Percentiles rank a stretch among this genome's conserved stretches.
These are phyloP conservation scores for Drosophila monieri DNA, from an alignment of 2,888 invertebrate species.

Conservation along the genomic window DNA sequence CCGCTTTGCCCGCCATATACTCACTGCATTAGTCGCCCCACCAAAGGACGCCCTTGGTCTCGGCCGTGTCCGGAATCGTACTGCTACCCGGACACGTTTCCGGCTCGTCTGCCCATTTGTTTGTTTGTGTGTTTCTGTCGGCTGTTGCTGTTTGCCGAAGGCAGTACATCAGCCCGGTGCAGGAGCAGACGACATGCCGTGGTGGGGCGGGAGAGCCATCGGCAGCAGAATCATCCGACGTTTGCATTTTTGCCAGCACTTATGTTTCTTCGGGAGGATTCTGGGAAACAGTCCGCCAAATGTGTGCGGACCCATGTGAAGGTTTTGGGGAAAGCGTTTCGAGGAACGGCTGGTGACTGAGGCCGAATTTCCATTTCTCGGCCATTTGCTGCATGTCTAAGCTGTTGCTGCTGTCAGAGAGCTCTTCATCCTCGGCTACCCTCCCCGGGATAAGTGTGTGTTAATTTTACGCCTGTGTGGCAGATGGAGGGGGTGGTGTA, in stretches of 20 bases:
- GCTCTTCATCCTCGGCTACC: conserved; percentile 24
- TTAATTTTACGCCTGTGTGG: conserved; percentile 62
- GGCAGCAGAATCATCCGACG: conserved; percentile 4
- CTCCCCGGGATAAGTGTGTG: conserved; percentile 59
- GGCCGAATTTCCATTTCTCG: conserved; percentile 56
- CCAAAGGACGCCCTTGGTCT: neutral
- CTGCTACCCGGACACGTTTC: conserved; percentile 2
- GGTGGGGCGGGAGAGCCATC: conserved; percentile 12
- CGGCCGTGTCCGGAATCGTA: conserved; percentile 18
- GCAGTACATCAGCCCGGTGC: conserved; percentile 59
- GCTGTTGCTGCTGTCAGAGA: conserved; percentile 42
- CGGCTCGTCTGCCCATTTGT: conserved; percentile 12
- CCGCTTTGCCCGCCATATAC: neutral
- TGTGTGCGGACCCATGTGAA: conserved; percentile 5
- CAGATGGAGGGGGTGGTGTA: neutral
- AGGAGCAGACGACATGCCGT: conserved; percentile 32
- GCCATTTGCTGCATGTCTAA: conserved; percentile 66
- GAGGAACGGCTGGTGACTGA: conserved; percentile 26
- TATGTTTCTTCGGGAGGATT: conserved; percentile 18
- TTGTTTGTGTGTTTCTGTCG: conserved; percentile 22
- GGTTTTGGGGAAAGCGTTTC: neutral
- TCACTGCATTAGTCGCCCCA: conserved; percentile 4
- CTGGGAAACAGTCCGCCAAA: conserved; percentile 17
- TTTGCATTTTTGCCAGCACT: conserved; percentile 36
- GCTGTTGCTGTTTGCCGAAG: conserved; percentile 28